These are phyloP conservation scores for Mergus octosetaceus DNA, from an alignment of 2,797 vertebrate genomes.

Conservation along the genomic window DNA sequence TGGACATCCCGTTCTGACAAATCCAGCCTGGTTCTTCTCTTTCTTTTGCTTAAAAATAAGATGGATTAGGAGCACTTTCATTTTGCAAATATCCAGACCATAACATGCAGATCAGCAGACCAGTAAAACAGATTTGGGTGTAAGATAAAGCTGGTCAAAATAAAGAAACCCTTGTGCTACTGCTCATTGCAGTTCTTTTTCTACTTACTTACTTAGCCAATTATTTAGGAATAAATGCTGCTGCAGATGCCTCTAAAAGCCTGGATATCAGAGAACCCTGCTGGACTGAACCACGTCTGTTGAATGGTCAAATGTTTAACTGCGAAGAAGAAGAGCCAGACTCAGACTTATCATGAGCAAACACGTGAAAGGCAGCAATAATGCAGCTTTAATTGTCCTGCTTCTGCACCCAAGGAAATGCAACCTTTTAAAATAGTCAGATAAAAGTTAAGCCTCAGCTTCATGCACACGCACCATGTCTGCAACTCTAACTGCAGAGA, in stretches of 20 bases:
- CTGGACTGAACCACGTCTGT: not conserved
- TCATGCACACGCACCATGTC: fast-evolving
- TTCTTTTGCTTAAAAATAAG: not conserved
- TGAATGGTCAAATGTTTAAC: not conserved
- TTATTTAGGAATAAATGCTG: not conserved
- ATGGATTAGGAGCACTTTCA: fast-evolving
- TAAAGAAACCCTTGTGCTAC: not conserved
- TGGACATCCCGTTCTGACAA: not conserved
- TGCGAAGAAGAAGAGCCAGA: not conserved
- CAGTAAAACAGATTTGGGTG: not conserved
- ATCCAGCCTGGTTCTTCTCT: not conserved
- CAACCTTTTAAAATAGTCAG: not conserved
- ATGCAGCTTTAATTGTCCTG: not conserved
- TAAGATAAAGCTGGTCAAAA: not conserved
- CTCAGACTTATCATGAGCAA: not conserved
- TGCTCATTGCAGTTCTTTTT: not conserved
- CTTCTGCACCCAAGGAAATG: not conserved
- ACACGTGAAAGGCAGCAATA: not conserved
- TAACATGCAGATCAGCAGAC: not conserved
- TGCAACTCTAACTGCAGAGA: not conserved
- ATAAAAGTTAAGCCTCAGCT: not conserved
- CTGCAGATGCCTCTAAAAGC: not conserved
- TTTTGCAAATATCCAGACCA: not conserved
- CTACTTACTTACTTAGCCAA: not conserved
- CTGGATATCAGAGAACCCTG: not conserved